A percentile compares a stretch with the other conserved stretches of the same genome.
phyloP scores from a whole-genome alignment of 2,797 vertebrate genomes.

The Anguilla pacifica region DNA sequence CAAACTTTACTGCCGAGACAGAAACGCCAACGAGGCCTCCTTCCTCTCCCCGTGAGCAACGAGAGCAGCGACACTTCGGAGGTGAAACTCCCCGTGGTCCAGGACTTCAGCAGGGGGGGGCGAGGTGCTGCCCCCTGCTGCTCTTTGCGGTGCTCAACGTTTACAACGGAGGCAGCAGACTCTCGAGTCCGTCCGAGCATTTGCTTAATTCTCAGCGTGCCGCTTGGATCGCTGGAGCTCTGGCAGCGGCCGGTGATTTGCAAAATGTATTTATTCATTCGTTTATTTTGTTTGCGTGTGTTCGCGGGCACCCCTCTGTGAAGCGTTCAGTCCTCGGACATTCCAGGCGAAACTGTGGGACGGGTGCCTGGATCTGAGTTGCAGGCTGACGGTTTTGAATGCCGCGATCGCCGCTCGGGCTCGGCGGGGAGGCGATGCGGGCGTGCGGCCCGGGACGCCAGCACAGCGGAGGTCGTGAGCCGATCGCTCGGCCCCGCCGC shows the following conservation, averaged over 20 bases:
- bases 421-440: background rate
- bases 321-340: background rate
- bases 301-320: background rate
- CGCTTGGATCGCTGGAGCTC: background rate
- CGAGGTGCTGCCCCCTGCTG: background rate
- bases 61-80: background rate
- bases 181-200: background rate
- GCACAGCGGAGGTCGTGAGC: background rate
- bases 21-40: background rate
- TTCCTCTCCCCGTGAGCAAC: background rate
- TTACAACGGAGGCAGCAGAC: background rate
- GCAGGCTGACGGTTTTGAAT: background rate
- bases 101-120: no score
- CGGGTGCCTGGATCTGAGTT: background rate
- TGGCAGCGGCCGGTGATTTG: background rate
- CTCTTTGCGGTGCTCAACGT: background rate
- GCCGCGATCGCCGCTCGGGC: no score
- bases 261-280: background rate
- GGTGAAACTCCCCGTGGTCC: background rate
- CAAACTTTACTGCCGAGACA: constrained; percentile 48
- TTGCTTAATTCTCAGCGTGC: background rate
- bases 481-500: background rate
- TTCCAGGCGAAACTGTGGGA: background rate
- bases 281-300: background rate
- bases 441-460: background rate